Percentiles rank a stretch among this genome's conserved stretches.
phyloP scores from a whole-genome alignment of 2,113 vertebrate species.

The Symphodus melops region DNA sequence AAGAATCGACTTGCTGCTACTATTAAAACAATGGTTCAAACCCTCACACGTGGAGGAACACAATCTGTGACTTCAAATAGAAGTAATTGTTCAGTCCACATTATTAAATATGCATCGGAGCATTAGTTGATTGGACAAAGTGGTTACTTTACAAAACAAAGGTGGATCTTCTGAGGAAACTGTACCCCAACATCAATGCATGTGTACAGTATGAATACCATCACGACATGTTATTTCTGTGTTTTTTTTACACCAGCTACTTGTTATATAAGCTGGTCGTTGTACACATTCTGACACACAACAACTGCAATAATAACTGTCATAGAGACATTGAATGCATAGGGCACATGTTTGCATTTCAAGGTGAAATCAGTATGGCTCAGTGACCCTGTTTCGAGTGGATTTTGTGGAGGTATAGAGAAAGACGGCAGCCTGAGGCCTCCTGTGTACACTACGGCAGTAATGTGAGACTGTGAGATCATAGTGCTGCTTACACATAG shows the following conservation, averaged over 20 bases:
- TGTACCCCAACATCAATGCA: background rate
- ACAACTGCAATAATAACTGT: background rate
- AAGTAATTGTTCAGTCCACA: no score
- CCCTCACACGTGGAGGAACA: no score
- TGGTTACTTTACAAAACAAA: background rate
- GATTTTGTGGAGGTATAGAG: conserved; percentile 58
- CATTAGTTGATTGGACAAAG: background rate
- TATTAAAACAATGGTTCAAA: no score
- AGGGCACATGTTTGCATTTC: conserved; percentile 22
- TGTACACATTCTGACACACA: background rate
- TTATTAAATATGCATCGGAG: no score
- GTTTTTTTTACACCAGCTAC: no score
- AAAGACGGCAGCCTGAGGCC: conserved; percentile 45
- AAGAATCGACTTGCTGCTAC: no score
- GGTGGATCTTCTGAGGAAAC: no score
- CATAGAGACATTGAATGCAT: conserved; percentile 27
- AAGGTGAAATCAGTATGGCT: conserved; percentile 53
- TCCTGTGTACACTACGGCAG: conserved; percentile 37
- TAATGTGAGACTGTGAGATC: background rate
- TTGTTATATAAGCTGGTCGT: conserved; percentile 1
- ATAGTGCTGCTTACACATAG: background rate
- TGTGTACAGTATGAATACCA: background rate
- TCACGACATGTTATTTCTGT: no score
- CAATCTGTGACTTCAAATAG: no score
- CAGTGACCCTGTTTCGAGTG: conserved; percentile 58